Conservation (phyloP, 2,113 vertebrate species). For the Capra hircus region DNA sequence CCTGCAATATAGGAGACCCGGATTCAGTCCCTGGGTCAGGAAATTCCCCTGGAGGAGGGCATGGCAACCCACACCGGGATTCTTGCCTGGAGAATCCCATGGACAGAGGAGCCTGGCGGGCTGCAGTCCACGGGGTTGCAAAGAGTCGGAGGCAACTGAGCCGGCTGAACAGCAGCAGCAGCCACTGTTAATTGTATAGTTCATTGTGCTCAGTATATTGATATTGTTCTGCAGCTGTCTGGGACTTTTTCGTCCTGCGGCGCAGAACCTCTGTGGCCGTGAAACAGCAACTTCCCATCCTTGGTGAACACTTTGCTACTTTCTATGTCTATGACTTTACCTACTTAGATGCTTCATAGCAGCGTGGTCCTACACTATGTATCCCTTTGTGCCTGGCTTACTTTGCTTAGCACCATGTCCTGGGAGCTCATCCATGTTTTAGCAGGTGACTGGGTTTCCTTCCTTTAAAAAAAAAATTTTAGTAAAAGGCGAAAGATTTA, state of each 20-base stretch:
- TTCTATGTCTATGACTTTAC: no score
- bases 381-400: neutral
- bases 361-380: rapidly evolving
- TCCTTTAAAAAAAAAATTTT: neutral
- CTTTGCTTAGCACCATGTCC: neutral
- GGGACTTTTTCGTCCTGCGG: rapidly evolving
- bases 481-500: no score
- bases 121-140: no score
- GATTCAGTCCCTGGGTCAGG: neutral
- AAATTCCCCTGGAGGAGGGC: neutral
- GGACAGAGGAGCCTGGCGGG: no score
- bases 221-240: neutral
- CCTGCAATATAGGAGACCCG: neutral
- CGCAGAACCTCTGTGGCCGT: neutral
- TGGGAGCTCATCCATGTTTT: neutral
- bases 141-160: rapidly evolving
- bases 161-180: rapidly evolving
- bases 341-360: rapidly evolving
- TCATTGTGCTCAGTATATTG: rapidly evolving
- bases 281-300: rapidly evolving
- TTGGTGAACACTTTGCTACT: neutral
- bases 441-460: rapidly evolving
- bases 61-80: no score
- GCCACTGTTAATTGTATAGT: rapidly evolving
- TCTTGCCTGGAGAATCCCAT: no score